Conservation (phyloP, 2,888 invertebrate genomes). For the Saturnia pavonia region DNA sequence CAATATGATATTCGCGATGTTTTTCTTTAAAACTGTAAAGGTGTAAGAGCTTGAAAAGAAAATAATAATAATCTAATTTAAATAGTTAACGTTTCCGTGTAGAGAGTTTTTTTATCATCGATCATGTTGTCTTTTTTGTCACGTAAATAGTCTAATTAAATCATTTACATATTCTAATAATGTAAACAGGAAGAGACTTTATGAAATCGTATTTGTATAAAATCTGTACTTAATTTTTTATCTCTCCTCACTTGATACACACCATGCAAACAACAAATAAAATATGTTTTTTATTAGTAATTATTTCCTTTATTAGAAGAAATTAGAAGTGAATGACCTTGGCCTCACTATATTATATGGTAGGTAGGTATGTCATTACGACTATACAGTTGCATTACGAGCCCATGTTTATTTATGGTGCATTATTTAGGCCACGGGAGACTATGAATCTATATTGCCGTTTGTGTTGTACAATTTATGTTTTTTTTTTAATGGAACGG, state of each 20-base stretch:
- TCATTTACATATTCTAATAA: neutral
- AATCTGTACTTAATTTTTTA: neutral
- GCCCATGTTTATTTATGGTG: neutral
- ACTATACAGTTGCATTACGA: conserved; percentile 9
- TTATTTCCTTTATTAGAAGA: neutral
- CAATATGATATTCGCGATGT: too few species aligned
- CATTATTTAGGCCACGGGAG: conserved; percentile 7
- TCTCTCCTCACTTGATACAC: neutral
- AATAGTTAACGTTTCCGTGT: neutral
- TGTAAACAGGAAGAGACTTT: conserved; percentile 1
- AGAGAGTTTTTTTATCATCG: neutral
- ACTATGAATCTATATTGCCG: neutral
- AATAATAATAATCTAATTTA: neutral
- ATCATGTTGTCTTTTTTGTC: neutral
- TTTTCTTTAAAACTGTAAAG: too few species aligned
- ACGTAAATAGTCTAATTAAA: neutral
- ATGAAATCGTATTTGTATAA: neutral
- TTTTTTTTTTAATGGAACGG: too few species aligned
- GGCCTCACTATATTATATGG: neutral
- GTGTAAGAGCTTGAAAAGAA: neutral
- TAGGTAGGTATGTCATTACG: neutral
- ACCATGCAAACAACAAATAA: too few species aligned
- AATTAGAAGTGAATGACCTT: neutral
- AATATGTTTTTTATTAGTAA: neutral
- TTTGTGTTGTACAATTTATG: too few species aligned